These are phyloP conservation scores for Apoda limacodes DNA, from an alignment of 2,888 invertebrate species.

Conservation along the genomic window DNA sequence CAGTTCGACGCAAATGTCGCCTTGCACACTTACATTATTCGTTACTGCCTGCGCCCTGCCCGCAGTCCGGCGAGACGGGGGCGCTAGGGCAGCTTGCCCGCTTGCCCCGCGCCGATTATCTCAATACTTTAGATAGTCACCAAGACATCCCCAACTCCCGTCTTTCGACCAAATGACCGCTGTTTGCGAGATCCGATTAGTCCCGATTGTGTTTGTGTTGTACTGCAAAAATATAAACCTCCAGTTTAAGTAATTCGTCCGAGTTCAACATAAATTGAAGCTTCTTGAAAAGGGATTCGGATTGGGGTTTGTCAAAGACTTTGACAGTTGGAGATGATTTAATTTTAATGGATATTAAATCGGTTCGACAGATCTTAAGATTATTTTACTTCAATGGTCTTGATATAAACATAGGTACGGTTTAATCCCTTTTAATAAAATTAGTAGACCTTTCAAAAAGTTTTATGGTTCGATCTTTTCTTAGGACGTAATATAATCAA, in stretches of 20 bases:
- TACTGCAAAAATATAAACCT: constrained; percentile 63
- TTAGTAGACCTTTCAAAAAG: too few relatives aligned
- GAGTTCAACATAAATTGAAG: constrained; percentile 30
- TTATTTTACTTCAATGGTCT: constrained; percentile 46
- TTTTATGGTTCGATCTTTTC: too few relatives aligned
- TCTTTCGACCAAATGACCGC: constrained; percentile 62
- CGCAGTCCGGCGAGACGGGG: constrained; percentile 9
- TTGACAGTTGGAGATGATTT: too few relatives aligned
- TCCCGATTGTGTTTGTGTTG: constrained; percentile 63
- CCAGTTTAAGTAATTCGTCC: constrained; percentile 30
- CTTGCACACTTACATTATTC: constrained; percentile 67
- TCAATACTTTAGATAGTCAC: constrained; percentile 68
- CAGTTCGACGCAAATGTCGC: constrained; percentile 70
- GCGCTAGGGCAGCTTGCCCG: constrained; percentile 22
- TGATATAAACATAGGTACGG: too few relatives aligned
- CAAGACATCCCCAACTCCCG: constrained; percentile 52
- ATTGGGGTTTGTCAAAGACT: constrained; percentile 49
- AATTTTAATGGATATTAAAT: too few relatives aligned
- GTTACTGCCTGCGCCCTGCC: constrained; percentile 35
- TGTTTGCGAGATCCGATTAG: constrained; percentile 66
- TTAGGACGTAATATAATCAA: too few relatives aligned
- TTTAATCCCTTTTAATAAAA: too few relatives aligned
- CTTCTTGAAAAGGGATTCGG: constrained; percentile 35
- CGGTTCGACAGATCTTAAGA: constrained; percentile 46
- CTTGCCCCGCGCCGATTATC: constrained; percentile 61